These are phyloP conservation scores for Eptatretus atami DNA, from an alignment of 2,797 vertebrate genomes.

Conservation along the genomic window DNA sequence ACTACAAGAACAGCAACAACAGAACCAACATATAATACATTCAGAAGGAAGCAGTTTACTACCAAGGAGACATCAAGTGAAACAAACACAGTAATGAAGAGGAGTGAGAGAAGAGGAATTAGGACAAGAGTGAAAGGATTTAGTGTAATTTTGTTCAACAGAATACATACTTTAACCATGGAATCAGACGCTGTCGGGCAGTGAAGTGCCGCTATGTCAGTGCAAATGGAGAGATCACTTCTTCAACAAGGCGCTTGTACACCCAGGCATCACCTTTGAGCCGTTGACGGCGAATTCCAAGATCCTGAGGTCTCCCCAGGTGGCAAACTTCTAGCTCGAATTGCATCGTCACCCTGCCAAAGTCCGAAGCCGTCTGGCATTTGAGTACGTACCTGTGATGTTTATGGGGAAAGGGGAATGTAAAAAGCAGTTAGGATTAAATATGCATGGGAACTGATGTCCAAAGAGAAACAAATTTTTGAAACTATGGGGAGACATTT, in stretches of 20 bases:
- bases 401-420: conserved; percentile 8
- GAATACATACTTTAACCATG: background rate
- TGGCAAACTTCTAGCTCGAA: conserved; percentile 75
- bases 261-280: conserved; percentile 81
- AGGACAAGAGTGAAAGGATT: conserved; percentile 7
- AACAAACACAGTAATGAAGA: conserved; percentile 9
- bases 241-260: conserved; percentile 70
- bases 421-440: no score
- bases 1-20: no score
- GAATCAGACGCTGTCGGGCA: background rate
- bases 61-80: conserved; percentile 8
- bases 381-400: conserved; percentile 39
- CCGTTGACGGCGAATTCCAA: conserved; percentile 42
- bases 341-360: conserved; percentile 49
- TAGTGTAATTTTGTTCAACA: conserved; percentile 10
- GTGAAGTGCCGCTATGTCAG: conserved; percentile 16
- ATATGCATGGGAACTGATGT: no score
- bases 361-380: conserved; percentile 44
- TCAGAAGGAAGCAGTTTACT: no score
- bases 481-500: no score
- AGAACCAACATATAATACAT: no score
- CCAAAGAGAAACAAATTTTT: no score
- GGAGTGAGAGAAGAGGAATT: conserved; percentile 6
- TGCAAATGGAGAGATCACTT: conserved; percentile 34
- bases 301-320: conserved; percentile 29